A percentile compares a stretch with the other conserved stretches of the same genome.
These are phyloP conservation scores for Subanguina moxae DNA, from an alignment of 1,140 invertebrate species.

Conservation along the genomic window DNA sequence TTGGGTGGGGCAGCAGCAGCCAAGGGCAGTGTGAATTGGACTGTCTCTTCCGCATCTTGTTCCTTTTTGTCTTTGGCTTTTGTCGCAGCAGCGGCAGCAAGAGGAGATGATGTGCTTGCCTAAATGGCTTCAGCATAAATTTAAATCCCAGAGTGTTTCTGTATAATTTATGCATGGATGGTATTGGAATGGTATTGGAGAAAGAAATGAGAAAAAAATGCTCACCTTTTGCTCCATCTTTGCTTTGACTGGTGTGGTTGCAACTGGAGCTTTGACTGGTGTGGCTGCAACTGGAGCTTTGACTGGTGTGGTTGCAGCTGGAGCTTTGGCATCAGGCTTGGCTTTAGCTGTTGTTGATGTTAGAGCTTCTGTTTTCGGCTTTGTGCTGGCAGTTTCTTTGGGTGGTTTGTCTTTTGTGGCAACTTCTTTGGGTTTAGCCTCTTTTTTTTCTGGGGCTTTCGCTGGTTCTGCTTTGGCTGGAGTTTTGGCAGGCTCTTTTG, in stretches of 20 bases:
- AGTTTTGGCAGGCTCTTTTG: neutral
- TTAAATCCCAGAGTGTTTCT: too few relatives aligned
- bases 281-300: neutral
- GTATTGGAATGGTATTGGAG: too few relatives aligned
- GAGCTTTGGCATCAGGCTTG: neutral
- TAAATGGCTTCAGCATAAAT: too few relatives aligned
- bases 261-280: neutral
- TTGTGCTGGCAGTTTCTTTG: too few relatives aligned
- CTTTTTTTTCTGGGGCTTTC: neutral
- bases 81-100: neutral
- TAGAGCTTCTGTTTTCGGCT: too few relatives aligned
- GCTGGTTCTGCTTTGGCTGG: neutral
- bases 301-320: neutral
- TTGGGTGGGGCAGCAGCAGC: neutral
- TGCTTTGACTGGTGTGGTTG: neutral
- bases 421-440: neutral
- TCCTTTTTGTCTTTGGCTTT: conserved; percentile 19
- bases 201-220: too few relatives aligned
- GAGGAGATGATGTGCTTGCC: conserved; percentile 8
- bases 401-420: conserved; percentile 12
- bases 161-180: too few relatives aligned
- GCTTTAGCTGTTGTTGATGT: conserved; percentile 4
- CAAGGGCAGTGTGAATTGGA: neutral
- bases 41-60: conserved; percentile 1
- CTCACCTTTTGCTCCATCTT: neutral